Percentiles rank a stretch among this genome's conserved stretches.
Evolutionary conservation across 2,797 vertebrate genomes (phyloP).

Genomic region (Cichlasoma orientale): DNA sequence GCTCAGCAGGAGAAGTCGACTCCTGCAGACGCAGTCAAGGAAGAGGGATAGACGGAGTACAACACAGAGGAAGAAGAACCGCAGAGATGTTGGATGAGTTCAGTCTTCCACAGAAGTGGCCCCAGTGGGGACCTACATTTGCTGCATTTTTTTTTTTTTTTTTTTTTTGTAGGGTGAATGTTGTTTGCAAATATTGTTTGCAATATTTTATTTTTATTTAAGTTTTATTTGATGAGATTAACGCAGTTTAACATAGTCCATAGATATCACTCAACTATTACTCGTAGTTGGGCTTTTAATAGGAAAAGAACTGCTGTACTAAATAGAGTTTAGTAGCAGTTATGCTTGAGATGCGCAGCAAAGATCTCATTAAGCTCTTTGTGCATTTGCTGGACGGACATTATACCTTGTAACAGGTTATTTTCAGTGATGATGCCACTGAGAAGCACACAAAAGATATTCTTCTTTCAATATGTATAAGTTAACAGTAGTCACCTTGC

Average conservation of each 20-base stretch:
- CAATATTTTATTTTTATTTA: background rate
- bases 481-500: constrained; percentile 5
- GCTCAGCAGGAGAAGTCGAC: background rate
- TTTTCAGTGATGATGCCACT: constrained; percentile 27
- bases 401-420: constrained; percentile 5
- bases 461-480: constrained; percentile 23
- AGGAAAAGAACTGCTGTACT: constrained; percentile 25
- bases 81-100: constrained; percentile 33
- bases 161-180: constrained; percentile 28
- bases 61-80: background rate
- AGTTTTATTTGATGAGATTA: background rate
- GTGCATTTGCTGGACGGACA: constrained; percentile 11
- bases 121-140: constrained; percentile 45
- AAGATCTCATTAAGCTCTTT: background rate
- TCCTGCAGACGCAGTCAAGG: constrained; percentile 29
- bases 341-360: constrained; percentile 31
- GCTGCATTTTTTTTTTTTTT: constrained; percentile 50
- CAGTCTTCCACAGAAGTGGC: constrained; percentile 65
- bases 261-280: background rate
- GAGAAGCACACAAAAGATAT: constrained; percentile 43
- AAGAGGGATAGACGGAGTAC: constrained; percentile 32
- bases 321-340: constrained; percentile 15
- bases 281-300: background rate
- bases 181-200: constrained; percentile 30
- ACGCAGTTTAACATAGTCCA: background rate